Conservation (phyloP, 2,888 invertebrate genomes). For the Euclidia mi region DNA sequence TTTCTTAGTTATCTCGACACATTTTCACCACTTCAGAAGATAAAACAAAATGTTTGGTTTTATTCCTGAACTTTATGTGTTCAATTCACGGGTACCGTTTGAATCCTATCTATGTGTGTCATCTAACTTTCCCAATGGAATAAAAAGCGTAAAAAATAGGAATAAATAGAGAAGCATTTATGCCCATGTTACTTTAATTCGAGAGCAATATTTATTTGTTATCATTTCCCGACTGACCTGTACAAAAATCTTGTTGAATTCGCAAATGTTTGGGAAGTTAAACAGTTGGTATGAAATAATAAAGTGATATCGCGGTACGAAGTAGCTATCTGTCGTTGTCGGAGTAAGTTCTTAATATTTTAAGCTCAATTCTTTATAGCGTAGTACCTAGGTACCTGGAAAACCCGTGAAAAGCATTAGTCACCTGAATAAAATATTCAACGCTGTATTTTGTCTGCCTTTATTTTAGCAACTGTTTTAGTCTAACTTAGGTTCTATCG, state of each 20-base stretch:
- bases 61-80: slow-evolving; percentile 44
- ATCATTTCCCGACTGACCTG: slow-evolving; percentile 16
- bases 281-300: neutral
- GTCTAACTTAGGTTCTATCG: too few relatives aligned
- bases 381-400: too few relatives aligned
- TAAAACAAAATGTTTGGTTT: slow-evolving; percentile 47
- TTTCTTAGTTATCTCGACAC: slow-evolving; percentile 16
- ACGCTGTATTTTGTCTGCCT: too few relatives aligned
- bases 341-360: too few relatives aligned
- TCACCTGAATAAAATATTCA: too few relatives aligned
- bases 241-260: slow-evolving; percentile 1
- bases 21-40: slow-evolving; percentile 29
- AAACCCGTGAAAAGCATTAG: too few relatives aligned
- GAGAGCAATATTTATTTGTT: slow-evolving; percentile 36
- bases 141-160: slow-evolving; percentile 44
- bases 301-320: too few relatives aligned
- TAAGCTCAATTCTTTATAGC: too few relatives aligned
- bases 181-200: slow-evolving; percentile 33
- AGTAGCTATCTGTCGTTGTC: too few relatives aligned
- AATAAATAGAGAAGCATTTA: slow-evolving; percentile 29
- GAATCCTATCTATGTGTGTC: slow-evolving; percentile 49
- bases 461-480: too few relatives aligned
- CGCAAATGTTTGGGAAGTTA: neutral
- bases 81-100: slow-evolving; percentile 50
- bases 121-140: slow-evolving; percentile 43